A percentile compares a stretch with the other conserved stretches of the same genome.
Conservation (phyloP, 2,888 invertebrate genomes). For the Plagiodera versicolora region DNA sequence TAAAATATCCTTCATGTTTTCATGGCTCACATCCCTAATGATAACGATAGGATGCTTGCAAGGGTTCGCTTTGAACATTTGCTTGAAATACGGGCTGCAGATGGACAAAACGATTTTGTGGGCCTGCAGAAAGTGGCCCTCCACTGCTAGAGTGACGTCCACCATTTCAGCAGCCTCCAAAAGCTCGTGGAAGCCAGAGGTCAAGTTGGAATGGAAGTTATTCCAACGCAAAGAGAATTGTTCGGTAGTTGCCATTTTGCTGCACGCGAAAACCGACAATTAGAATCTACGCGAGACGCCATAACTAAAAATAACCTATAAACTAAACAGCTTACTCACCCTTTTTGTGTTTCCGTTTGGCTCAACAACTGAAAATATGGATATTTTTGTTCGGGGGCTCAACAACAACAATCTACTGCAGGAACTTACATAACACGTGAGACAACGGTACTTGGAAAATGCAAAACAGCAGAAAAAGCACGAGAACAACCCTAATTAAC, state of each 20-base stretch:
- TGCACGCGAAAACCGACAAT: conserved; percentile 25
- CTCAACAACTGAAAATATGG: not conserved
- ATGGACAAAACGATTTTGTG: conserved; percentile 78
- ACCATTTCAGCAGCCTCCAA: conserved; percentile 73
- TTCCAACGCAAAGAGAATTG: conserved; percentile 79
- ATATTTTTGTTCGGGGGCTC: conserved; percentile 5
- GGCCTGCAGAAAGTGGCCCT: conserved; percentile 75
- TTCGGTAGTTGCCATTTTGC: conserved; percentile 60
- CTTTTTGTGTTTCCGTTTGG: conserved; percentile 25
- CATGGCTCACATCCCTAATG: conserved; percentile 69
- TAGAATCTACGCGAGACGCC: conserved; percentile 28
- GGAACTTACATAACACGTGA: conserved; percentile 45
- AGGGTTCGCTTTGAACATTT: conserved; percentile 72
- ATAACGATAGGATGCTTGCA: conserved; percentile 76
- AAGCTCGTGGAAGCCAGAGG: conserved; percentile 71
- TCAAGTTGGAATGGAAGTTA: conserved; percentile 75
- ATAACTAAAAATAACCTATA: conserved; percentile 38
- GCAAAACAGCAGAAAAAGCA: conserved; percentile 27
- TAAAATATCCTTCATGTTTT: conserved; percentile 68
- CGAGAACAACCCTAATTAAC: conserved; percentile 49
- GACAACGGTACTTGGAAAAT: conserved; percentile 36
- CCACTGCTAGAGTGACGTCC: conserved; percentile 76
- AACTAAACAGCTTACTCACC: conserved; percentile 43
- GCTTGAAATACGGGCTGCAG: conserved; percentile 78
- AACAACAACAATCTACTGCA: conserved; percentile 15